Base-by-base conservation (phyloP, 2,113 vertebrate genomes). In the Cyrtonyx montezumae region DNA sequence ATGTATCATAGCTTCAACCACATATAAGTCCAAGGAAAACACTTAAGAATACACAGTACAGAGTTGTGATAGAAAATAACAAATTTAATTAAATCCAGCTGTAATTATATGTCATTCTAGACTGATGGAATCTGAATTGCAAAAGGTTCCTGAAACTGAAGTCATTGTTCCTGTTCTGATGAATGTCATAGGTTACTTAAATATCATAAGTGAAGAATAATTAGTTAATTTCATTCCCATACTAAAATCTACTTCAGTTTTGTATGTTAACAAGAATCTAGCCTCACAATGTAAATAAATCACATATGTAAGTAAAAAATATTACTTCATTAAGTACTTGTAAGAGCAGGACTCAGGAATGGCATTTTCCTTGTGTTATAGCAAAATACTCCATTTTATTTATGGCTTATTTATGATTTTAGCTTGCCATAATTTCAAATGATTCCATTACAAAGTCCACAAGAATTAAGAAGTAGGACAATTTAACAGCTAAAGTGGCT, bases 401-500 rank as follows among this genome's bases (percentile, higher is more conserved):
- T 90, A 6, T 55, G 32, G 36, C 8, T 59, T 84, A 32, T 83
- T 79, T 88, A 76, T 79, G 34, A 11, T 40, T 88, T 13, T 55
- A 37, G 3, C 12, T 45, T 49, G 12, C 10, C 18, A 70, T 83
- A 37, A 86, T 92, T 94, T 66, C 18, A 91, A 75, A 73, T 77
- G 37, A 90, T 79, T 94, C 43, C 19, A 74, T 90, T 94, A 93
- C 9, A 5, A 85, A 62, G 23, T 91, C 85, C 48, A 65, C 0
- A 2, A 78, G 59, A 91, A 62, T 55, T 18, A 93, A 88, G 49
- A 68, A 92, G 61, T 37, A 37, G 65, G 71, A 43, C 9, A 58
- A 79, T 91, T 96, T 95, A 67, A 77, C n/a, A 88, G 66, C 37
- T 76, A 36, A 88, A 93, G 22, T 83, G 61, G 37, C 40, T 94